Base-by-base conservation (phyloP, 2,797 vertebrate species). In the Hydrophis major region DNA sequence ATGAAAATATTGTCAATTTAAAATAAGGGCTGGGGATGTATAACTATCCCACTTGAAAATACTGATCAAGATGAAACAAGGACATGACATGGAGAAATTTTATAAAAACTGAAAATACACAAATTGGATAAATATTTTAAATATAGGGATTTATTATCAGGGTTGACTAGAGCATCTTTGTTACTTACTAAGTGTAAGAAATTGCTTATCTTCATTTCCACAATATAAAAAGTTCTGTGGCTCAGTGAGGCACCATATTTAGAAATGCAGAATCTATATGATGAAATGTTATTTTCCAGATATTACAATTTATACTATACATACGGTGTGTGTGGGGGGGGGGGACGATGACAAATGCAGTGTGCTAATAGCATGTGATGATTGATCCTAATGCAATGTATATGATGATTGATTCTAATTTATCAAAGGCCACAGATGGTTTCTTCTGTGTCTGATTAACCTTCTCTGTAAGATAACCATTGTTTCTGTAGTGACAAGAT, bases 401-500 rank as follows among this genome's bases (percentile, higher is more conserved):
- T 69, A 25, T 90, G 50, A 28, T 22, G 53, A 69, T n/a, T 78
- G 94, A 95, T 92, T 32, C 92, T 91, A 93, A 92, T 97, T 96
- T 92, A 63, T 97, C 96, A 93, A 1, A 93, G 94, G 95, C 95
- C 93, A 92, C 93, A 8, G 90, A 60, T 93, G 96, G 96, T 97
- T 97, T 90, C 92, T 96, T 94, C 95, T 95, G 95, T 97, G 96
- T 98, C 96, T 97, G 97, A 98, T 97, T 98, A 97, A 98, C 98
- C 97, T 95, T 95, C 97, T 97, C 96, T 93, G 96, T 91, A 94
- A 97, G 96, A 95, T 87, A 89, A 96, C 95, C 96, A 95, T 97
- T 96, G 88, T 96, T 92, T 96, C 96, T 97, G 94, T 97, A 96
- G 95, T 95, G 97, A 96, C 97, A 97, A 94, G 97, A 97, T 98